Percentiles rank a stretch among this genome's conserved stretches.
Conservation (phyloP, 2,888 invertebrate species). For the Diadegma fenestrale region DNA sequence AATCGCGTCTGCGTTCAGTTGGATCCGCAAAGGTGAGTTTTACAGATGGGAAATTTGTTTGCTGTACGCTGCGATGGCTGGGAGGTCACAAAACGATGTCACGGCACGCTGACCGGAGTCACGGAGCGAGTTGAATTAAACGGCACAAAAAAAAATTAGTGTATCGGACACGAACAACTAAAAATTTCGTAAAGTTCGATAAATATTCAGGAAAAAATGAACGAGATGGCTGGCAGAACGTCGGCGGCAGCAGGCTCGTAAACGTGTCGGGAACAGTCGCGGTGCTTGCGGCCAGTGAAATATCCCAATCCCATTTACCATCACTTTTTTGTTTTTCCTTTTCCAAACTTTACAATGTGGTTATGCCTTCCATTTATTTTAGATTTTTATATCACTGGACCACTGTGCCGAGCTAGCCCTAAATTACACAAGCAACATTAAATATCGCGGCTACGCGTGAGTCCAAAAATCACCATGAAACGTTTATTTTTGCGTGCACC, state of each 20-base stretch:
- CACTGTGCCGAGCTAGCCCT: conserved; percentile 3
- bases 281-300: conserved; percentile 64
- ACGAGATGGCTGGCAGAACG: conserved; percentile 43
- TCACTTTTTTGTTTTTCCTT: conserved; percentile 35
- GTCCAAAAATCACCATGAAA: background rate
- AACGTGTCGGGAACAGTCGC: conserved; percentile 67
- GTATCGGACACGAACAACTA: conserved; percentile 22
- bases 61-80: conserved; percentile 16
- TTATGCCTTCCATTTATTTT: conserved; percentile 41
- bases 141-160: conserved; percentile 35
- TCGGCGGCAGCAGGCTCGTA: conserved; percentile 62
- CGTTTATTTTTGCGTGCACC: background rate
- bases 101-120: background rate
- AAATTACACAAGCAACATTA: conserved; percentile 23
- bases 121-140: background rate
- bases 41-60: background rate
- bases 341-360: conserved; percentile 61
- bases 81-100: conserved; percentile 25
- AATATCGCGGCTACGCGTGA: background rate
- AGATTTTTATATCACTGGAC: conserved; percentile 42
- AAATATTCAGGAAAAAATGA: conserved; percentile 55
- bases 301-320: conserved; percentile 64
- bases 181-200: conserved; percentile 58
- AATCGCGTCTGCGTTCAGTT: background rate
- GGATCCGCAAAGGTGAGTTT: background rate